Base-by-base conservation (phyloP, 2,888 invertebrate species). In the Lamellibrachia columna region DNA sequence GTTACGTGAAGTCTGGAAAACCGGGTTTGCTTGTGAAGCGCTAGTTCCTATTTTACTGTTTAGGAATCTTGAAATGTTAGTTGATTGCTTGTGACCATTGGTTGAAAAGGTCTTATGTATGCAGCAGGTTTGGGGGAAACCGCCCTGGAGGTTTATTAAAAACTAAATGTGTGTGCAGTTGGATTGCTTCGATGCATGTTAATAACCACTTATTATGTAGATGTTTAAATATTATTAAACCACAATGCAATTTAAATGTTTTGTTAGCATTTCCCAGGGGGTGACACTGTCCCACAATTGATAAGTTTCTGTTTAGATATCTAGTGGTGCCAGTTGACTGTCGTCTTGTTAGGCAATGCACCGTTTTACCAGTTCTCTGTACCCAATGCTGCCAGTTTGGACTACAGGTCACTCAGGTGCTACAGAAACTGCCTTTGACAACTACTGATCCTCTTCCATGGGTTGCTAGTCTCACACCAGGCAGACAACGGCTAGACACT, bases 341-440 rank as follows among this genome's bases (percentile, higher is more conserved):
- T 40, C 40, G 1, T 40, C 40, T 40, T 6, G 22, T 92, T 92
- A 93, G 0, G 8, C 40, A 53, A 55, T 53, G 93, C 90, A 60
- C 91, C 22, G 52, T 75, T 75, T 75, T 75, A 75, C 75, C 75
- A 75, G 75, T 75, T 75, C 75, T 75, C 75, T 75, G 75, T 75
- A 75, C 15, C 75, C 75, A 75, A 75, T 75, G 75, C 22, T 75
- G 75, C 15, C 75, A 11, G 75, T 75, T 75, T 75, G 75, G 75
- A 22, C 75, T 75, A 75, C 75, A 15, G 75, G 75, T 75, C 75
- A 75, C 52, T 53, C 53, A 53, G 52, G 52, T 92, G 92, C 92
- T 15, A 92, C 92, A 91, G 22, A 91, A 91, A 52, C 52, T 91
- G 91, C 91, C 91, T 52, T 53, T 53, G 75, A 53, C 90, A 53